Conservation (phyloP, 2,113 vertebrate genomes). For the Synchiropus splendidus region DNA sequence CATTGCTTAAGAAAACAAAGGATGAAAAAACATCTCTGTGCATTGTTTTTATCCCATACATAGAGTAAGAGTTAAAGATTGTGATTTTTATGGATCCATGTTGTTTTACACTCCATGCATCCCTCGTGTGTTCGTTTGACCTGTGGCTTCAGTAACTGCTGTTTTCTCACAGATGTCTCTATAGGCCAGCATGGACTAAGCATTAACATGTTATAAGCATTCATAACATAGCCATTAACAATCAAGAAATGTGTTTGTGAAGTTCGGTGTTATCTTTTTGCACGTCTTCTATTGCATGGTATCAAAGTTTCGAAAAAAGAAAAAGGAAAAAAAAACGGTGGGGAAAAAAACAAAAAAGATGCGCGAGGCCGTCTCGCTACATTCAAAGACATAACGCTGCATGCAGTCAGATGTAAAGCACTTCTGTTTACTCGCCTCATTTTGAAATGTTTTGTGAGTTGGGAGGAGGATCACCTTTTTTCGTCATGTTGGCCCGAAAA, state of each 20-base stretch:
- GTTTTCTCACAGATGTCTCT: constrained; percentile 71
- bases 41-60: constrained; percentile 68
- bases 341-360: constrained; percentile 64
- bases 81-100: constrained; percentile 71
- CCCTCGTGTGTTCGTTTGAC: constrained; percentile 71
- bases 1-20: constrained; percentile 63
- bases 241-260: constrained; percentile 72
- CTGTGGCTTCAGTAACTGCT: constrained; percentile 75
- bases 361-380: constrained; percentile 54
- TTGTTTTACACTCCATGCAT: constrained; percentile 71
- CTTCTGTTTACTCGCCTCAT: constrained; percentile 64
- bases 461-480: constrained; percentile 62
- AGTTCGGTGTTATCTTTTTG: constrained; percentile 78
- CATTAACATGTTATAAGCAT: constrained; percentile 75
- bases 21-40: constrained; percentile 64
- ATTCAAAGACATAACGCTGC: constrained; percentile 67
- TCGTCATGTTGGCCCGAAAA: constrained; percentile 61
- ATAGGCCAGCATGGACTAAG: constrained; percentile 75
- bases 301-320: constrained; percentile 69
- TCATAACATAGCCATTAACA: constrained; percentile 74
- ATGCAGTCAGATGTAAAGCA: constrained; percentile 66
- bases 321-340: constrained; percentile 53
- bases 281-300: constrained; percentile 78
- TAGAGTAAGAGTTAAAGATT: constrained; percentile 69
- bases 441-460: constrained; percentile 48